These are phyloP conservation scores for Hystrix cristata DNA, from an alignment of 2,113 vertebrate genomes.

Conservation along the genomic window DNA sequence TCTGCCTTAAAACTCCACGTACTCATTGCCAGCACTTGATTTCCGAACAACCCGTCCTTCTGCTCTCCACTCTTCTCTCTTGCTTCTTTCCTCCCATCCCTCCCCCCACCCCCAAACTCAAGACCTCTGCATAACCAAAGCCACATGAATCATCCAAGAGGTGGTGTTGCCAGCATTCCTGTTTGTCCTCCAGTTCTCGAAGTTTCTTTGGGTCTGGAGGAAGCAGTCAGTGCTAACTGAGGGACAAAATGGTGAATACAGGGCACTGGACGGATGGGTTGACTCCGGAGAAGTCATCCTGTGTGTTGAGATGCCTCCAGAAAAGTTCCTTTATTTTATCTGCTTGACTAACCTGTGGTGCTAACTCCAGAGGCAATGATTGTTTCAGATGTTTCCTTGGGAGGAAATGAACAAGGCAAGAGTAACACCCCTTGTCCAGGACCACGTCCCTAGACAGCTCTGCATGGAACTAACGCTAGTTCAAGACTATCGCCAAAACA, in stretches of 20 bases:
- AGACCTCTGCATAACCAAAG: neutral
- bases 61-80: neutral
- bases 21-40: neutral
- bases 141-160: neutral
- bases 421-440: neutral
- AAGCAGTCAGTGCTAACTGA: neutral
- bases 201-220: neutral
- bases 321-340: neutral
- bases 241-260: neutral
- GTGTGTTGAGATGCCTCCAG: neutral
- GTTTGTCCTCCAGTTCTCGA: neutral
- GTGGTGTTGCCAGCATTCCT: neutral
- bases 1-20: neutral
- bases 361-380: neutral
- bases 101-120: neutral
- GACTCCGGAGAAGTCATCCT: neutral
- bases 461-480: neutral
- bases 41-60: neutral
- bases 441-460: neutral
- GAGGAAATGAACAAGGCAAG: neutral
- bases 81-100: neutral
- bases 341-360: slow-evolving; percentile 36
- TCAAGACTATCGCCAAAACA: neutral
- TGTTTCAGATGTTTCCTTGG: neutral
- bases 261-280: neutral